Base-by-base conservation (phyloP, 2,113 vertebrate species). In the Oncorhynchus masou region DNA sequence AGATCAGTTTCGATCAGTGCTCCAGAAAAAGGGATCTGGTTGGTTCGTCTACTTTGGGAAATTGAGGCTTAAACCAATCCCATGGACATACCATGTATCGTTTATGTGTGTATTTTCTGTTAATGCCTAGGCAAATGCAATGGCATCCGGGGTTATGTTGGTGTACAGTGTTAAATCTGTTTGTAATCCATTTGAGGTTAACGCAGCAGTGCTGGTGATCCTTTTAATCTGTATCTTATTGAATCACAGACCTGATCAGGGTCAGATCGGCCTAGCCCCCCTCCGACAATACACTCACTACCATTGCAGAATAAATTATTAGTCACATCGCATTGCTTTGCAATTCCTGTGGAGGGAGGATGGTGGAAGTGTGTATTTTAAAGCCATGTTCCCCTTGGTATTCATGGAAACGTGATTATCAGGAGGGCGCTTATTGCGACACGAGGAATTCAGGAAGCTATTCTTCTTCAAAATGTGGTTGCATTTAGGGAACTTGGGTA, bases 371-470 rank as follows among this genome's bases (percentile, higher is more conserved):
- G 20, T 68, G 66, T 77, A 74, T 87, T 88, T 79, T 45, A 45
- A 68, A 76, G 64, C 70, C 13, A 51, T 77, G 9, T 67, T 79
- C 81, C 71, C 5, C 48, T 77, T 39, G 27, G 24, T 66, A 71
- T 75, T 78, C 70, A 57, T n/a, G 77, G 81, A 49, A 84, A 34
- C 19, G 15, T 76, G 48, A 84, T 82, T 0, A 39, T 80, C 70
- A 81, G 69, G 64, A 78, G 79, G 79, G 59, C 76, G 70, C 79
- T 68, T 34, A 66, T 79, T 78, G 79, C 84, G 79, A 75, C 72
- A 83, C 86, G 74, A 77, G 80, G 74, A 74, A 79, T 68, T 68
- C 74, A 87, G 87, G 80, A 87, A 80, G 49, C 79, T 78, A 84
- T 79, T 83, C 76, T 84, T 77, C 81, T 66, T 54, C 62, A 54